Evolutionary conservation across 2,797 vertebrate genomes (phyloP), one percentile per base, ranked within the genome.

Genomic region (Hyperoplus lanceolatus): DNA sequence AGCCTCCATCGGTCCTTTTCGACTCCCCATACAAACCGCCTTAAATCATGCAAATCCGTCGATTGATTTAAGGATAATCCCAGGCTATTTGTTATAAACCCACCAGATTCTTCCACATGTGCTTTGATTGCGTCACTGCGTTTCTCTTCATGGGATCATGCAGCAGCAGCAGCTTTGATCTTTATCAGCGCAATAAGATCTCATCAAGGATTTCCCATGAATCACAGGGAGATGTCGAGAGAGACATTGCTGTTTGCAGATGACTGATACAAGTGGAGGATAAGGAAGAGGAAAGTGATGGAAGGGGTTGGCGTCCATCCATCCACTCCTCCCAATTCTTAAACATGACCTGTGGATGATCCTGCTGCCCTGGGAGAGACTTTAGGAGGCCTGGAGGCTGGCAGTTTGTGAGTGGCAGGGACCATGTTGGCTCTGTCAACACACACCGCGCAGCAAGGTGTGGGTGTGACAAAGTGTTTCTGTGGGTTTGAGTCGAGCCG

Each of bases 281-380:
- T 81, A 81, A 90, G 77, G 87, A 80, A 79, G 87, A 90, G 69
- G 90, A 92, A 93, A 91, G 91, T 93, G 92, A 92, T 90, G 86
- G 90, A 91, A 84, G 84, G 82, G 41, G 1, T 54, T 63, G 85
- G 75, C 83, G 76, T 87, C 86, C 74, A 77, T 87, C 86, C 74
- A 43, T 81, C 79, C 76, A 81, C 90, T 93, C 95, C 94, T 95
- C 95, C 92, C 94, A 89, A 93, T 95, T 92, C 89, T 90, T 95
- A 96, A 96, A 96, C 96, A 96, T 95, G 94, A 95, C 95, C 95
- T 67, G 83, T 46, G 12, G 69, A 70, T 94, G 94, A 96, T 95
- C 95, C 90, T 90, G 16, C 36, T 46, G 29, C 29, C 29, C 3
- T 66, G 8, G 46, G 72, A 73, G 63, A 77, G 56, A 49, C 14